Evolutionary conservation across 2,888 invertebrate genomes (phyloP), one percentile per base, ranked within the genome.

Genomic region (Allophyes oxyacanthae): DNA sequence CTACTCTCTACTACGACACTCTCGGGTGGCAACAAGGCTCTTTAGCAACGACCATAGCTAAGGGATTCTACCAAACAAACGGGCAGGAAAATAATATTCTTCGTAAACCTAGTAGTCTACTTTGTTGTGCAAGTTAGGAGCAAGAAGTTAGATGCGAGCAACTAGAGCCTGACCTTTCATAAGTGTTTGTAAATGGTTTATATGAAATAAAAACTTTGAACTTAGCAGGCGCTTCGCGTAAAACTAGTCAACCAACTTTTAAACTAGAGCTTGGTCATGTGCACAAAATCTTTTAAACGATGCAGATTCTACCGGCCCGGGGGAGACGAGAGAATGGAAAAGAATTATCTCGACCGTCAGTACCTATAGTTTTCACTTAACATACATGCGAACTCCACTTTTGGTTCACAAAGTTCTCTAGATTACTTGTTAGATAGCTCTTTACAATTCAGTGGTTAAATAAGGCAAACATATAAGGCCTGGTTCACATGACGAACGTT

Each of bases 171-270:
- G 40, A 33, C 13, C 33, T 64, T 50, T 42, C 25, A 45, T 51
- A 58, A 45, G 51, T 32, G 51, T 37, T 50, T 64, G 58, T 64
- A 63, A 51, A 58, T 58, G 50, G 28, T 50, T 64, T 64, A 50
- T 58, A 28, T 37, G 42, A 46, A 58, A 51, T 51, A 38, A 58
- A 64, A 63, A 64, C 45, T 51, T 63, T 36, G 25, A 51, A 64
- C 45, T 42, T 43, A 42, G 51, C 30, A 20, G 42, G 58, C 15
- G 37, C 37, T 54, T 11, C 34, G 28, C 28, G 32, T 49, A 30
- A 20, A 40, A 63, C 11, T 34, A 10, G 28, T 28, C 1, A 28
- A 8, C 8, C 33, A 64, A 65, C 52, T 63, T 64, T 7, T 36
- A 20, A 34, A 30, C 38, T 64, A 50, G 57, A 57, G 10, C 32